Evolutionary conservation across 1,140 invertebrate genomes (phyloP), one percentile per base, ranked within the genome.

Genomic region (Octopus sinensis): DNA sequence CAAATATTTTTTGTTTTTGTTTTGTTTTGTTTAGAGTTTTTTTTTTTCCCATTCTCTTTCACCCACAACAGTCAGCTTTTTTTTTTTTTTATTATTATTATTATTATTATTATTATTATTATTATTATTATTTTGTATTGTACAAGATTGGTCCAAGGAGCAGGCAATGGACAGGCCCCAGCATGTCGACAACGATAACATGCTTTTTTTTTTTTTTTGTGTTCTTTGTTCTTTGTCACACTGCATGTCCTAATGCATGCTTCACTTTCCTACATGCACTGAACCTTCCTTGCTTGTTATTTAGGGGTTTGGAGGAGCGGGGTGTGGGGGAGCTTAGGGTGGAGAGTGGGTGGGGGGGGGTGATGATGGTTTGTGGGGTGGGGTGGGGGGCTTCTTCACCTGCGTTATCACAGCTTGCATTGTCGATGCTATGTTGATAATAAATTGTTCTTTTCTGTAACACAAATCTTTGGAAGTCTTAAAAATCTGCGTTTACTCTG

Each of bases 361-460:
- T n/a, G n/a, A n/a, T n/a, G n/a, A n/a, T n/a, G n/a, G n/a, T n/a
- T n/a, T n/a, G n/a, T n/a, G n/a, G n/a, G n/a, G n/a, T n/a, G n/a
- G n/a, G n/a, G n/a, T n/a, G n/a, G 9, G 56, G 68, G 68, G 68
- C 17, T 71, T 17, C 68, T 71, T 71, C 68, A 71, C 68, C 68
- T n/a, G 68, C 68, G 68, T 43, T 77, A 77, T 77, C 76, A 77
- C 76, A 53, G 76, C 76, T 77, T 77, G 76, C 76, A 77, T 77
- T 77, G 76, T 53, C 52, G 76, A 77, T 77, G 76, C 76, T 77
- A 71, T 23, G 30, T 71, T 71, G 68, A 71, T 73, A 73, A n/a
- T 13, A 23, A 73, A n/a, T n/a, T 9, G 68, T 73, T 23, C 68
- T 73, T 23, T 73, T 73, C 68, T 10, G 17, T 73, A n/a, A 73